Base-by-base conservation (phyloP, 2,888 invertebrate genomes). In the Rhingia rostrata region DNA sequence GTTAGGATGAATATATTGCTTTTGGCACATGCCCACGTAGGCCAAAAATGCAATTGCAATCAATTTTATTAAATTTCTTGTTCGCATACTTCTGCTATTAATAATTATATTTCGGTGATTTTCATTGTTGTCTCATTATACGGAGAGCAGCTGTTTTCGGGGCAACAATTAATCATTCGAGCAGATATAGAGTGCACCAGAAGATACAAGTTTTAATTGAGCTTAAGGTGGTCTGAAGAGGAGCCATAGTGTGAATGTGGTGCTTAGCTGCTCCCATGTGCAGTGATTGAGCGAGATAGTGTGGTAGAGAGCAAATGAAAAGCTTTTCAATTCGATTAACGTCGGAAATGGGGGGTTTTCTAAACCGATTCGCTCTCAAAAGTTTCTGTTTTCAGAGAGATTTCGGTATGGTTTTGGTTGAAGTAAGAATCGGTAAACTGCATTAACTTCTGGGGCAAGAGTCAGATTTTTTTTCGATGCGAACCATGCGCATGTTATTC, bases 1-100 rank as follows among this genome's bases (percentile, higher is more conserved):
- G 5, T 22, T 22, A 22, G 14, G 33, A 41, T 22, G 9, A 12
- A 12, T 7, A 53, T 41, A 58, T 9, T 2, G 14, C 58, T 79
- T 63, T 79, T 83, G 79, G 83, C 83, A 79, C 54, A 22, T n/a
- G 45, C 63, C 73, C 73, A 69, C 83, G 61, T 79, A 78, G 79
- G 83, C 73, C 73, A 33, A 82, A 33, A 82, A 54, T 73, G 78
- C 43, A 54, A 54, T 67, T 73, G 73, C 73, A 73, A 79, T 73
- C 37, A 41, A 83, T 83, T 54, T 69, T n/a, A 61, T 39, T 35
- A 9, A 35, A 12, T 6, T n/a, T 60, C 35, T 43, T 35, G 4
- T 30, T 32, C 41, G 58, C 22, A 45, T 37, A n/a, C 7, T 43
- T 70, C 35, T 41, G 61, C 72, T 72, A 56, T 78, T 51, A 63